Evolutionary conservation across 2,888 invertebrate species (phyloP).

Genomic region (Habroteleia sp.): DNA sequence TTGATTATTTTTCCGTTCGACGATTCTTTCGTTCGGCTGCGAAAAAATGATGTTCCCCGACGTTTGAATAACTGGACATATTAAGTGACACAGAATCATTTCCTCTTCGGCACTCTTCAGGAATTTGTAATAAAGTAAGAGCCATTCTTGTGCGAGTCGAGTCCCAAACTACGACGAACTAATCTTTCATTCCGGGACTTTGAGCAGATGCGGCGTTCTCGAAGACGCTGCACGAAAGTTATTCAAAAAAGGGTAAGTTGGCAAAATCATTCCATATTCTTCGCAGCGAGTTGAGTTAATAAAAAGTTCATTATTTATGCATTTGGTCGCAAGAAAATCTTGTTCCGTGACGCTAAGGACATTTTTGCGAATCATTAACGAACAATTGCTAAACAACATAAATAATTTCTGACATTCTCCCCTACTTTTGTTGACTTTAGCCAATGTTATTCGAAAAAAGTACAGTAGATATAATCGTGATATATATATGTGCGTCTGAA

Average conservation of each 20-base stretch:
- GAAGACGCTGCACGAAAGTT: constrained; percentile 16
- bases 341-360: too few species aligned
- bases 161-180: constrained; percentile 42
- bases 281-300: constrained; percentile 9
- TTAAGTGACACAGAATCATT: constrained; percentile 49
- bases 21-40: constrained; percentile 2
- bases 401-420: too few species aligned
- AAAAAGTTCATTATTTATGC: constrained; percentile 18
- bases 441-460: constrained; percentile 10
- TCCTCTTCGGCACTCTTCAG: constrained; percentile 32
- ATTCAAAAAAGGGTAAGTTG: constrained; percentile 6
- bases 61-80: constrained; percentile 54
- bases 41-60: constrained; percentile 25
- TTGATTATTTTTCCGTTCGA: constrained; percentile 15
- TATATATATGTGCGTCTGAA: constrained; percentile 45
- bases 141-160: constrained; percentile 29
- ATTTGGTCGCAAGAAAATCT: too few species aligned
- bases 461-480: constrained; percentile 52
- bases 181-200: constrained; percentile 40
- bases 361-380: too few species aligned
- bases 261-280: constrained; percentile 8
- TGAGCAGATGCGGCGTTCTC: constrained; percentile 29
- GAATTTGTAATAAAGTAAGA: constrained; percentile 54
- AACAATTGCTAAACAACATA: too few species aligned
- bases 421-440: too few species aligned